Conservation (phyloP, 2,113 vertebrate genomes). For the Siniperca chuatsi region DNA sequence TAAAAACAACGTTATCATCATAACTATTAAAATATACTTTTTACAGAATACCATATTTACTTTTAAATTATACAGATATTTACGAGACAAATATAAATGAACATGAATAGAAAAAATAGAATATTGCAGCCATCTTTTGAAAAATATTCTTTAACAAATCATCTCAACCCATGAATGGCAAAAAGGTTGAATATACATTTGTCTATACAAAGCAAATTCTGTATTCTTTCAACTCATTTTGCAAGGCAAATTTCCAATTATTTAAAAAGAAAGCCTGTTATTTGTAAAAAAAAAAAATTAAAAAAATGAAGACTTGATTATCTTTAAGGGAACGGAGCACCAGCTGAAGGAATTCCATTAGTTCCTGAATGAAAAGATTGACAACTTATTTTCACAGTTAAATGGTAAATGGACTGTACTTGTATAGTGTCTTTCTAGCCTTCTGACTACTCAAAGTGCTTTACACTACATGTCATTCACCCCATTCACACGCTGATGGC, state of each 20-base stretch:
- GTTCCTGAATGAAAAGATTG: not conserved
- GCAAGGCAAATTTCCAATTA: not conserved
- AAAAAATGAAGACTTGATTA: too few relatives aligned
- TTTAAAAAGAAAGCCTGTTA: not conserved
- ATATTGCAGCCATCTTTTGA: not conserved
- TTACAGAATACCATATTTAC: not conserved
- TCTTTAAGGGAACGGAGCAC: too few relatives aligned
- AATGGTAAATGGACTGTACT: too few relatives aligned
- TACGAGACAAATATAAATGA: too few relatives aligned
- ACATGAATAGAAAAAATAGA: not conserved
- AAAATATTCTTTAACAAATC: not conserved
- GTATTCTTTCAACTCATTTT: not conserved
- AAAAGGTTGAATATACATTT: not conserved
- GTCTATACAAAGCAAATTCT: not conserved
- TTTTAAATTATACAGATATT: not conserved
- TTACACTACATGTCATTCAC: too few relatives aligned
- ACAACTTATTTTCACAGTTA: too few relatives aligned
- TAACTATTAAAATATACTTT: not conserved
- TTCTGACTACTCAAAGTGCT: too few relatives aligned
- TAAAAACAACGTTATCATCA: not conserved
- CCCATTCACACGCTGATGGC: too few relatives aligned
- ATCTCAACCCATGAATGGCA: not conserved
- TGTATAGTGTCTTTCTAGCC: too few relatives aligned
- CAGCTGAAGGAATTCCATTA: not conserved
- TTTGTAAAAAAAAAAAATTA: not conserved